Evolutionary conservation across 2,113 vertebrate species (phyloP).

Genomic region (Pyxicephalus adspersus): DNA sequence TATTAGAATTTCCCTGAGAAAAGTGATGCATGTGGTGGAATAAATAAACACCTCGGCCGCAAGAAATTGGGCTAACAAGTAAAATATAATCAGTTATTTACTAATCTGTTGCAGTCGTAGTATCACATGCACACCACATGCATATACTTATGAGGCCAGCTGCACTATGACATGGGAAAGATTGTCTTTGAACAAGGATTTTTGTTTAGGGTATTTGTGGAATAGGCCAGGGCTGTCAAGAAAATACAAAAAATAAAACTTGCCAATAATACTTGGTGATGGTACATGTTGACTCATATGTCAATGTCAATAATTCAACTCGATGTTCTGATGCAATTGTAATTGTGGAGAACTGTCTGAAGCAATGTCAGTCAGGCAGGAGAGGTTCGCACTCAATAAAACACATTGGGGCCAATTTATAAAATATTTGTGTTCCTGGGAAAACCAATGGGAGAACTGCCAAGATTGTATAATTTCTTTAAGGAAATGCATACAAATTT

Average conservation of each 20-base stretch:
- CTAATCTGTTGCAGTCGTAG: constrained; percentile 28
- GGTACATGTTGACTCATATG: constrained; percentile 53
- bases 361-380: constrained; percentile 55
- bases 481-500: constrained; percentile 36
- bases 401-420: constrained; percentile 57
- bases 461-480: constrained; percentile 43
- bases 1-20: constrained; percentile 5
- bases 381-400: constrained; percentile 51
- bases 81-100: constrained; percentile 45
- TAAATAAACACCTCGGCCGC: constrained; percentile 14
- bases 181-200: constrained; percentile 8
- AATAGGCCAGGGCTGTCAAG: constrained; percentile 41
- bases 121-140: constrained; percentile 34
- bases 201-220: constrained; percentile 38
- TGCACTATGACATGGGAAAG: constrained; percentile 36
- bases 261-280: constrained; percentile 50
- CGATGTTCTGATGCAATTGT: constrained; percentile 55
- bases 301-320: constrained; percentile 57
- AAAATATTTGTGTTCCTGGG: constrained; percentile 50
- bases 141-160: constrained; percentile 51
- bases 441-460: constrained; percentile 40
- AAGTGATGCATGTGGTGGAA: constrained; percentile 20
- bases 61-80: constrained; percentile 24
- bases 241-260: constrained; percentile 35
- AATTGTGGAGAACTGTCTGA: constrained; percentile 56